Percentiles rank a stretch among this genome's conserved stretches.
These are phyloP conservation scores for Microcebus griseorufus DNA, from an alignment of 2,113 vertebrate genomes.

Conservation along the genomic window DNA sequence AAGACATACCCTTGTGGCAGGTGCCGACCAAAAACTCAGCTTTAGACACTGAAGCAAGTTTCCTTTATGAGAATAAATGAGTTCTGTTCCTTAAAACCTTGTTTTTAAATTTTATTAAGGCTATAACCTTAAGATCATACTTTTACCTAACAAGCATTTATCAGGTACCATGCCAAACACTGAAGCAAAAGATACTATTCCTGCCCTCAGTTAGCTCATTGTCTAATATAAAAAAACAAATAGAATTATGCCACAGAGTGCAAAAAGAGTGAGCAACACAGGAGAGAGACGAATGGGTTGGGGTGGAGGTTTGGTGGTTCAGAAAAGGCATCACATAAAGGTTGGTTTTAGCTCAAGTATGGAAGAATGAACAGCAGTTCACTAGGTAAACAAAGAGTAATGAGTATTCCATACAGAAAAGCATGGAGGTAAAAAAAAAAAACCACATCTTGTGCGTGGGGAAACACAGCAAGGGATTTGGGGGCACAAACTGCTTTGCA, in stretches of 20 bases:
- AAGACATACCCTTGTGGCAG: not conserved
- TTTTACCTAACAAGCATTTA: not conserved
- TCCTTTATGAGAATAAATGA: not conserved
- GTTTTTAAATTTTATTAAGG: not conserved
- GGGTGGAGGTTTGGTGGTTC: not conserved
- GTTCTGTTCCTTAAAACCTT: not conserved
- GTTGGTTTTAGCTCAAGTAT: not conserved
- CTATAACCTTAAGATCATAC: not conserved
- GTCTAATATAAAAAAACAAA: not conserved
- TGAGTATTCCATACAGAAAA: fast-evolving
- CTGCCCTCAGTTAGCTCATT: not conserved
- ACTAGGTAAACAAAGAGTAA: not conserved
- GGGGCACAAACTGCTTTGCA: not conserved
- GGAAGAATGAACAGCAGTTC: not conserved
- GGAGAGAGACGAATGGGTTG: not conserved
- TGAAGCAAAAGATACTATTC: not conserved
- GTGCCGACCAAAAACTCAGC: not conserved
- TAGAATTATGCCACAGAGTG: not conserved
- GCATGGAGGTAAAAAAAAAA: not conserved
- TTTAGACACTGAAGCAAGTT: not conserved
- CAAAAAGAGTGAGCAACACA: not conserved
- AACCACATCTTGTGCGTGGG: fast-evolving
- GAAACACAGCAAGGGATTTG: not conserved
- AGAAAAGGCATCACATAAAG: not conserved
- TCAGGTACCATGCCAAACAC: not conserved